These are phyloP conservation scores for Tridacna gigas DNA, from an alignment of 2,888 invertebrate species.

Conservation along the genomic window DNA sequence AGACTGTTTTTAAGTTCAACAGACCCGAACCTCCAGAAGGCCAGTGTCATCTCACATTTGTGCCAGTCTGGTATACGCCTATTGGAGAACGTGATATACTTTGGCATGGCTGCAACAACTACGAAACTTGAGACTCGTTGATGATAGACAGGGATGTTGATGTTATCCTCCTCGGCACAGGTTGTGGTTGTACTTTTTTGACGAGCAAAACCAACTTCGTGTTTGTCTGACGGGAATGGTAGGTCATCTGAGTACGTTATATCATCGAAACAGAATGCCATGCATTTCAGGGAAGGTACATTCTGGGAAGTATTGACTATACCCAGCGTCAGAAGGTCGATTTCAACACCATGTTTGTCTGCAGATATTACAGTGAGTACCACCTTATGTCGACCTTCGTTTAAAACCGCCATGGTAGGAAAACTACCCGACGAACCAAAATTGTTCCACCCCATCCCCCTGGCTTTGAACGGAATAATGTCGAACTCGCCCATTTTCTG, in stretches of 20 bases:
- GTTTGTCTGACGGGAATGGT: neutral
- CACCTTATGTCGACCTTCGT: constrained; percentile 62
- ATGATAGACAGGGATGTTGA: constrained; percentile 72
- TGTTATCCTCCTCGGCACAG: constrained; percentile 76
- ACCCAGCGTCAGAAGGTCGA: constrained; percentile 65
- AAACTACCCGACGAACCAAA: constrained; percentile 36
- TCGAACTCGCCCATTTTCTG: constrained; percentile 39
- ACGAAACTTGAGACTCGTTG: constrained; percentile 54
- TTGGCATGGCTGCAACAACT: constrained; percentile 69
- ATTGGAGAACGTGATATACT: constrained; percentile 69
- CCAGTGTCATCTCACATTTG: constrained; percentile 57
- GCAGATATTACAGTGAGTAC: constrained; percentile 49
- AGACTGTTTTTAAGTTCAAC: constrained; percentile 22
- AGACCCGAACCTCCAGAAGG: constrained; percentile 60
- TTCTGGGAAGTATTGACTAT: constrained; percentile 44
- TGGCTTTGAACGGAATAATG: constrained; percentile 25
- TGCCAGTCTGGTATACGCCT: constrained; percentile 56
- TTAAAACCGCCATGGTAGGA: neutral
- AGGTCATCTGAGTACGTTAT: constrained; percentile 50
- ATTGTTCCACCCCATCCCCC: constrained; percentile 59
- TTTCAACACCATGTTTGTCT: constrained; percentile 70
- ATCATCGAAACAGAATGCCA: constrained; percentile 67
- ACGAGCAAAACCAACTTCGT: constrained; percentile 29
- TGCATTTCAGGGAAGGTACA: constrained; percentile 63
- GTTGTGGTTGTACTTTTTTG: constrained; percentile 65